phyloP scores from a whole-genome alignment of 2,113 vertebrate genomes.

The Indicator indicator region DNA sequence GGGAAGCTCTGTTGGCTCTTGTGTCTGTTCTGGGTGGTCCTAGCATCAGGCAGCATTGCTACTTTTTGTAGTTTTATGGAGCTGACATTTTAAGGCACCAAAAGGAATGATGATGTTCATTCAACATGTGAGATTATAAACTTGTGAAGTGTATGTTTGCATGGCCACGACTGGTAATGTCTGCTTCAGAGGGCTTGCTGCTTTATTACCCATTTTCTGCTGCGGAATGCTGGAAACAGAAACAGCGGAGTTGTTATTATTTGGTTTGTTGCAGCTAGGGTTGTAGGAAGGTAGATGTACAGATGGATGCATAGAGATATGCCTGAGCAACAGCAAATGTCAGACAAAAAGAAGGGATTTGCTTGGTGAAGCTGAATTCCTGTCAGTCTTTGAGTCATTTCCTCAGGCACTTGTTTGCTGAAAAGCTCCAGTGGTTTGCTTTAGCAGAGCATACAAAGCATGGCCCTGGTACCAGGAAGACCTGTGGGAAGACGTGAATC shows the following conservation, averaged over 20 bases:
- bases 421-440: neutral
- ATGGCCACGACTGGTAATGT: neutral
- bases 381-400: neutral
- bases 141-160: slow-evolving; percentile 37
- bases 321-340: neutral
- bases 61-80: slow-evolving; percentile 40
- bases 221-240: neutral
- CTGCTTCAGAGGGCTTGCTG: neutral
- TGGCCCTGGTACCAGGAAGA: neutral
- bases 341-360: neutral
- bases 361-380: neutral
- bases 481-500: neutral
- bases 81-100: slow-evolving; percentile 35
- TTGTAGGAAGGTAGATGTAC: neutral
- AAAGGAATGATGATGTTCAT: slow-evolving; percentile 37
- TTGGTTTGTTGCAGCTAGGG: neutral
- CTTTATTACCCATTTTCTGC: neutral
- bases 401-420: neutral
- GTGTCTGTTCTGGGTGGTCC: neutral
- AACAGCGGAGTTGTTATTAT: neutral
- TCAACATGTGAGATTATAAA: slow-evolving; percentile 28
- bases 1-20: neutral
- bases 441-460: neutral
- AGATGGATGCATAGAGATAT: neutral
- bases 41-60: neutral